A percentile compares a stretch with the other conserved stretches of the same genome.
Conservation (phyloP, 2,888 invertebrate genomes). For the Ophion ventricosus region DNA sequence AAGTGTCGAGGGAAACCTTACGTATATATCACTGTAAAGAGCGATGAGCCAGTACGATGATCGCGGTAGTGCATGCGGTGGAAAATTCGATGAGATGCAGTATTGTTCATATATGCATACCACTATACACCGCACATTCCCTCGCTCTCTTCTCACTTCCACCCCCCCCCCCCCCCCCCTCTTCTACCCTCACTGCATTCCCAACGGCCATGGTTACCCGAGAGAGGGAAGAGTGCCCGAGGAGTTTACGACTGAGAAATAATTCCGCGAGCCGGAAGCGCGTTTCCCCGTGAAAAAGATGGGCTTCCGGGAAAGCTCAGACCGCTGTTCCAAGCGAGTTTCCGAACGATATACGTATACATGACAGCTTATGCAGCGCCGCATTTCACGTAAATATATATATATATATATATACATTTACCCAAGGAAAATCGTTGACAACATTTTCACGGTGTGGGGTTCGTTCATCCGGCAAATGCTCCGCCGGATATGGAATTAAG, state of each 20-base stretch:
- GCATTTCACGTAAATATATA: background rate
- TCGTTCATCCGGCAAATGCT: conserved; percentile 42
- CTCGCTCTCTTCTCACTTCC: background rate
- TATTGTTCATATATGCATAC: conserved; percentile 4
- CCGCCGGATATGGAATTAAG: conserved; percentile 44
- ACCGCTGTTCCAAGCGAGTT: conserved; percentile 27
- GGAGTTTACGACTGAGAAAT: conserved; percentile 64
- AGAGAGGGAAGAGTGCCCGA: conserved; percentile 24
- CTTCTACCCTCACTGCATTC: conserved; percentile 48
- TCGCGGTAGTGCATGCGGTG: conserved; percentile 10
- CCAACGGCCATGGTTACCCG: conserved; percentile 42
- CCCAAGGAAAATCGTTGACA: conserved; percentile 37
- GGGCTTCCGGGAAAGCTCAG: conserved; percentile 56
- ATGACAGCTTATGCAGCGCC: conserved; percentile 32
- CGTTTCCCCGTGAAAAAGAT: conserved; percentile 66
- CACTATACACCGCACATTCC: conserved; percentile 19
- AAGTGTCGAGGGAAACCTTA: conserved; percentile 43
- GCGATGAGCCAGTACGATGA: background rate
- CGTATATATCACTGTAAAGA: conserved; percentile 10
- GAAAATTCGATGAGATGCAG: conserved; percentile 37
- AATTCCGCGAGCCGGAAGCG: conserved; percentile 64
- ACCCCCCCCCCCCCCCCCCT: background rate
- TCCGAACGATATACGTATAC: conserved; percentile 19
- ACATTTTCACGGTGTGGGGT: conserved; percentile 50
- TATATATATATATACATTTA: conserved; percentile 13